Evolutionary conservation across 2,888 invertebrate species (phyloP), one percentile per base, ranked within the genome.

Genomic region (Oscheius sp.): DNA sequence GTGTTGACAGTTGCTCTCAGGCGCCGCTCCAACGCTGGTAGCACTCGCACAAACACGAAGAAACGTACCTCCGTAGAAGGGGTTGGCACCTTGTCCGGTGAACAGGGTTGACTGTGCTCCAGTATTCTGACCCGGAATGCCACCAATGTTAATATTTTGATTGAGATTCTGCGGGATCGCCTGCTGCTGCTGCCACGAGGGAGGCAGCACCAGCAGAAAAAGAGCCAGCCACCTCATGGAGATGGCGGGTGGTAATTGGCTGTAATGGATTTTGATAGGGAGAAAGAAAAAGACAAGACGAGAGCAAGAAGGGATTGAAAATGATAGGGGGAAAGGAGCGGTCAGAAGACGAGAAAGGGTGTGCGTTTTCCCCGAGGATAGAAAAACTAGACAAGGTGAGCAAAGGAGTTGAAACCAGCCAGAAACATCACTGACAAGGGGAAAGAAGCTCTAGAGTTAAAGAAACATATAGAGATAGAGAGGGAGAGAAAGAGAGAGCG

Each of bases 51-150:
- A 62, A 62, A 62, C 62, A 49, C 33, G 28, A 5, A 30, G 38
- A 20, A 17, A 1, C 22, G 57, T 14, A 82, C 82, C 82, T 75
- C 83, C 83, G 76, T 83, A 83, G 67, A 73, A 80, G n/a, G 80
- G 75, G 71, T 80, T 81, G 68, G 59, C 79, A 50, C 81, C 78
- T 44, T 76, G 80, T 28, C 83, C 83, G 28, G 82, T 69, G 74
- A 79, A 83, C 8, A 83, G 26, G 9, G 47, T 47, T 32, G 62
- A 62, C 49, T 62, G 62, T 20, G 62, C 50, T 1, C 22, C 47
- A 17, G 62, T 62, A 22, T 62, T 30, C n/a, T 62, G 62, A 2
- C 62, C 62, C 5, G 62, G 47, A 6, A 49, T 20, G 14, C 26
- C 47, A 5, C 62, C 62, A n/a, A 62, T 62, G 24, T 62, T 62